These are phyloP conservation scores for Aphodius sticticus DNA, from an alignment of 2,888 invertebrate species.

Conservation along the genomic window DNA sequence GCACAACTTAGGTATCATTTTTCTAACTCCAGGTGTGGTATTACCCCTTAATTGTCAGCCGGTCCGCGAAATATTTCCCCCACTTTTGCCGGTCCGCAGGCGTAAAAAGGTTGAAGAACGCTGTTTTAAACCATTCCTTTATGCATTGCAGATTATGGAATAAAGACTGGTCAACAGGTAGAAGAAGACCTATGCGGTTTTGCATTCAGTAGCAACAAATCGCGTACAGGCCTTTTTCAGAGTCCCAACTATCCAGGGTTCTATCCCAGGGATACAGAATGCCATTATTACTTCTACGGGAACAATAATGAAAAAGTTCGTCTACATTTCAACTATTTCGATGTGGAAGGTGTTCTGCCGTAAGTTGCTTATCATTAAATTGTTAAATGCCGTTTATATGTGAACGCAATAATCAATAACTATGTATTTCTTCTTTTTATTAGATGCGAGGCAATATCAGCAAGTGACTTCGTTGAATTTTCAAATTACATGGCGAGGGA, in stretches of 20 bases:
- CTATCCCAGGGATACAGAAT: conserved; percentile 89
- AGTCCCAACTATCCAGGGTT: conserved; percentile 92
- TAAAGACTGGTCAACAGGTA: conserved; percentile 81
- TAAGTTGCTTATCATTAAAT: conserved; percentile 65
- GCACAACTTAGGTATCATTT: too few relatives aligned
- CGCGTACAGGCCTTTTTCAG: conserved; percentile 81
- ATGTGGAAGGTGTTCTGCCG: conserved; percentile 94
- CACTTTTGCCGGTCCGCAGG: too few relatives aligned
- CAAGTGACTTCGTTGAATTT: conserved; percentile 96
- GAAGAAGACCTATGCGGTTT: conserved; percentile 86
- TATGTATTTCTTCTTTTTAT: background rate
- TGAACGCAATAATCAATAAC: background rate
- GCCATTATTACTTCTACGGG: conserved; percentile 91
- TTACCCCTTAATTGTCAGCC: too few relatives aligned
- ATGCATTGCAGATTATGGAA: conserved; percentile 81
- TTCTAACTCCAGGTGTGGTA: too few relatives aligned
- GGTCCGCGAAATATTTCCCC: too few relatives aligned
- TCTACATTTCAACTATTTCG: conserved; percentile 89
- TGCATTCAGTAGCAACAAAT: conserved; percentile 83
- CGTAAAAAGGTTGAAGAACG: too few relatives aligned
- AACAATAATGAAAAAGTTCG: conserved; percentile 79
- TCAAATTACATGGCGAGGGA: conserved; percentile 93
- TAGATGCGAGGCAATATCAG: conserved; percentile 90
- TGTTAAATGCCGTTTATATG: background rate
- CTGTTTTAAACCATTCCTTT: conserved; percentile 6